Percentiles rank a stretch among this genome's conserved stretches.
phyloP scores from a whole-genome alignment of 2,888 invertebrate genomes.

The Nudaria mundana region DNA sequence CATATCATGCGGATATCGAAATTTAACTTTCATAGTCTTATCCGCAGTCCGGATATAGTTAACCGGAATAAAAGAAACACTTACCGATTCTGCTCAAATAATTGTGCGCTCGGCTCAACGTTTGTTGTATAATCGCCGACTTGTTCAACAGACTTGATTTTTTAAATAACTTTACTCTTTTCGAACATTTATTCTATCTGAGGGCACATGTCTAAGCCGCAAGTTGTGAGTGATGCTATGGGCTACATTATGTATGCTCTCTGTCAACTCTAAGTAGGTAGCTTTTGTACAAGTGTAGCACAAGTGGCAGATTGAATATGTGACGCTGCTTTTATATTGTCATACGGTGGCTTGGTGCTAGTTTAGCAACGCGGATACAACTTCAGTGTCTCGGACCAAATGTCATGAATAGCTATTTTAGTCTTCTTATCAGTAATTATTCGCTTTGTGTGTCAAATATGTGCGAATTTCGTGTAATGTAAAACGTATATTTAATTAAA shows the following conservation, averaged over 20 bases:
- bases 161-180: slow-evolving; percentile 72
- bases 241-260: no score
- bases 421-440: slow-evolving; percentile 68
- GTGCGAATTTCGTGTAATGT: slow-evolving; percentile 76
- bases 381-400: slow-evolving; percentile 80
- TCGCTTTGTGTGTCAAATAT: slow-evolving; percentile 82
- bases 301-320: slow-evolving; percentile 32
- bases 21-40: slow-evolving; percentile 66
- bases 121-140: slow-evolving; percentile 51
- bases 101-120: slow-evolving; percentile 41
- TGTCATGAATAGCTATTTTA: slow-evolving; percentile 68
- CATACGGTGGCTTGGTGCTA: slow-evolving; percentile 79
- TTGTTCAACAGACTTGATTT: slow-evolving; percentile 58
- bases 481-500: slow-evolving; percentile 68
- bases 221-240: slow-evolving; percentile 45
- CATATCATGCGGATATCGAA: slow-evolving; percentile 77
- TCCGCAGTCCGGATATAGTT: slow-evolving; percentile 50
- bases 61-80: slow-evolving; percentile 48
- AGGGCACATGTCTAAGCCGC: slow-evolving; percentile 44
- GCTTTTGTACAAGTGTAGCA: slow-evolving; percentile 56
- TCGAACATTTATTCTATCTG: slow-evolving; percentile 59
- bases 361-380: slow-evolving; percentile 64
- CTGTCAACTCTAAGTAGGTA: slow-evolving; percentile 36
- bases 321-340: slow-evolving; percentile 54
- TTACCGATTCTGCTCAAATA: slow-evolving; percentile 52